A percentile compares a stretch with the other conserved stretches of the same genome.
These are phyloP conservation scores for Drosophila baimaii DNA, from an alignment of 1,140 invertebrate genomes.

Conservation along the genomic window DNA sequence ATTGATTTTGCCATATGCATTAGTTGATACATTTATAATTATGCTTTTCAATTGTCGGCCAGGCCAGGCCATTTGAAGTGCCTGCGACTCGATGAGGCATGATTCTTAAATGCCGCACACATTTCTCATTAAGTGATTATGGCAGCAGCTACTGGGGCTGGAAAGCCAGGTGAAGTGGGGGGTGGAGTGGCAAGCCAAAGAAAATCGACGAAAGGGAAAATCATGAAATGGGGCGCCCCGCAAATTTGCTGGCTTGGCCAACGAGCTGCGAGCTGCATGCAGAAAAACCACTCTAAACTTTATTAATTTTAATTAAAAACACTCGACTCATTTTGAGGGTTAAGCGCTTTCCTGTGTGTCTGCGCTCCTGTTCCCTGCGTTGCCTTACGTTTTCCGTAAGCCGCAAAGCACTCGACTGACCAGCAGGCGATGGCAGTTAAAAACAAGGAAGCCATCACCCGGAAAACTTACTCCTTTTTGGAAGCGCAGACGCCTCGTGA, in stretches of 20 bases:
- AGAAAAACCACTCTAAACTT: conserved; percentile 76
- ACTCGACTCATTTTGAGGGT: conserved; percentile 76
- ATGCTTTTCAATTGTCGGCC: conserved; percentile 65
- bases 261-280: conserved; percentile 18
- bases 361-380: neutral
- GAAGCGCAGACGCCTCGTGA: neutral
- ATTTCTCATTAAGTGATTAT: conserved; percentile 62
- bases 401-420: conserved; percentile 66
- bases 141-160: neutral
- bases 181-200: too few relatives aligned
- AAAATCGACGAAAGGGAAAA: too few relatives aligned
- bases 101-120: conserved; percentile 46
- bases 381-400: conserved; percentile 52
- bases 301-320: conserved; percentile 83
- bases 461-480: conserved; percentile 31
- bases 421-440: conserved; percentile 76
- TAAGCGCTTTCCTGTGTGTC: conserved; percentile 47
- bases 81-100: conserved; percentile 25
- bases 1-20: conserved; percentile 79
- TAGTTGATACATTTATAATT: conserved; percentile 79
- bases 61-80: conserved; percentile 60
- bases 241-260: too few relatives aligned
- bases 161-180: neutral
- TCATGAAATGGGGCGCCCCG: too few relatives aligned
- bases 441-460: conserved; percentile 66